Base-by-base conservation (phyloP, 1,140 invertebrate genomes). In the Pseudomyrmex sp. region DNA sequence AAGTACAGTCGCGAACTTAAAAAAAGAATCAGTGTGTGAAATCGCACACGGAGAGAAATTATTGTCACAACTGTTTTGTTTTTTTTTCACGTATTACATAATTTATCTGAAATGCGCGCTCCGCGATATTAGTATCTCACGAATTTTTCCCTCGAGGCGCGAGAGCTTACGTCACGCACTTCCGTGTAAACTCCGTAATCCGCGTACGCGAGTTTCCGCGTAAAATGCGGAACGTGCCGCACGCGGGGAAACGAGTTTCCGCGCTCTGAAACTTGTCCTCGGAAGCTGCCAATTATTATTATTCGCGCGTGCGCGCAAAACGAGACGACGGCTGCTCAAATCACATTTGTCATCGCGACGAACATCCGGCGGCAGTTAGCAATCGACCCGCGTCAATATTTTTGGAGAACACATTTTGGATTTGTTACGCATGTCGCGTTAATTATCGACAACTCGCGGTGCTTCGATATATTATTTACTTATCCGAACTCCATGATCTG, bases 151-250 rank as follows among this genome's bases (percentile, higher is more conserved):
- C 13, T 26, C 62, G 50, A 46, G 56, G n/a, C 35, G 35, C 26
- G 35, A 35, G 18, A 68, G 35, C 56, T 77, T 77, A 77, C 18
- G 26, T 26, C 26, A 77, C 50, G 63, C 75, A 56, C 52, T 77
- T 77, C 35, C 50, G 75, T 7, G 35, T 68, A 69, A 77, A 50
- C 63, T 66, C 58, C 63, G 63, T 77, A 77, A 77, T 77, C 75
- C 50, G 50, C 26, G 35, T 35, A 7, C 35, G 35, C 75, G 63
- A 69, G 50, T 77, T 48, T 46, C 75, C 46, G 26, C 75, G 61
- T 68, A 69, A 77, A 77, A 77, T 63, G 52, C 63, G 62, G 48
- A 56, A 56, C 18, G 18, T 35, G 35, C 59, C 26, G 35, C 50
- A 58, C 9, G n/a, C 48, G 66, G 50, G 23, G 5, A 69, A 15